Evolutionary conservation across 2,797 vertebrate species (phyloP).

Genomic region (Melanotaenia parkinsoni): DNA sequence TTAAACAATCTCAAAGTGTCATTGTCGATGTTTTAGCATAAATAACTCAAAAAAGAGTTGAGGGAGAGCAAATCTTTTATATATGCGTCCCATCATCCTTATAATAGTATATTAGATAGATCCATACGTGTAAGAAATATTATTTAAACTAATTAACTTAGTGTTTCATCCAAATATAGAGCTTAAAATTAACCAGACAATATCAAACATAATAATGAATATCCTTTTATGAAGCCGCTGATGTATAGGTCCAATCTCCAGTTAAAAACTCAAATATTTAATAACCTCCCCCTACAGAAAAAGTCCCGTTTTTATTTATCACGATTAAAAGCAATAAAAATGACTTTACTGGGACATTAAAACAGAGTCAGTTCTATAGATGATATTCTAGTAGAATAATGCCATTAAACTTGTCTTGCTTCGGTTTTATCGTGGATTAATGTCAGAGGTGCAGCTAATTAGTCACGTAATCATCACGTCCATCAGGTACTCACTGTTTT

Average conservation of each 20-base stretch:
- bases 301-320: constrained; percentile 72
- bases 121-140: constrained; percentile 79
- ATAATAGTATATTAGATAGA: constrained; percentile 79
- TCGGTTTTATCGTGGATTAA: constrained; percentile 50
- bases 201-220: constrained; percentile 74
- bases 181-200: constrained; percentile 72
- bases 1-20: constrained; percentile 61
- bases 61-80: constrained; percentile 73
- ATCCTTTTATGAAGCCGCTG: constrained; percentile 70
- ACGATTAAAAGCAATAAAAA: constrained; percentile 84
- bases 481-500: no score
- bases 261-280: constrained; percentile 58
- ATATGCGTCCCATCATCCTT: constrained; percentile 66
- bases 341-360: constrained; percentile 68
- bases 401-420: constrained; percentile 54
- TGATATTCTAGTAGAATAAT: constrained; percentile 55
- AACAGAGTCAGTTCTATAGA: constrained; percentile 67
- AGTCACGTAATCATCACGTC: no score
- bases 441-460: constrained; percentile 51
- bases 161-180: constrained; percentile 79
- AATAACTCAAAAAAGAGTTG: constrained; percentile 57
- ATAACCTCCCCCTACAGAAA: constrained; percentile 62
- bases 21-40: constrained; percentile 63
- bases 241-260: constrained; percentile 68
- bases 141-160: constrained; percentile 75